Conservation (phyloP, 2,888 invertebrate genomes). For the Galeruca laticollis region DNA sequence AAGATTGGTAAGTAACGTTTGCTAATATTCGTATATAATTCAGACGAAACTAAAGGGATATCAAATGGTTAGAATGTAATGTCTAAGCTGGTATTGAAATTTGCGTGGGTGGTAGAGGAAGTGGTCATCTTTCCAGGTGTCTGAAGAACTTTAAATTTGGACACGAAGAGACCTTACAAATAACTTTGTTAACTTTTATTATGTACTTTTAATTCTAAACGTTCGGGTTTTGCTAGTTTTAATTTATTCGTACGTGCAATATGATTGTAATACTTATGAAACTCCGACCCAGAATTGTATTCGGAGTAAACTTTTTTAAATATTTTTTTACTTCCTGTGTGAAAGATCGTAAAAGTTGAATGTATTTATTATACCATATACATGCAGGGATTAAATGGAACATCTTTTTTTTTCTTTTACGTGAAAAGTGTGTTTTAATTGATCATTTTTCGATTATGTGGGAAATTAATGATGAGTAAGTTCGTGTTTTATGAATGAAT, state of each 20-base stretch:
- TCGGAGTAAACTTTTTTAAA: not conserved
- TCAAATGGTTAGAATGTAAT: not conserved
- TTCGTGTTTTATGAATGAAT: not conserved
- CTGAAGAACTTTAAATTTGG: conserved; percentile 20
- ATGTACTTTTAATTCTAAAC: not conserved
- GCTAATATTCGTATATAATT: no score
- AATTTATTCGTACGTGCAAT: not conserved
- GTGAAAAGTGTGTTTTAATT: no score
- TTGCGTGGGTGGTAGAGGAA: conserved; percentile 21
- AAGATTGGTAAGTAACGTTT: conserved; percentile 84
- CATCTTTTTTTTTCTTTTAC: no score
- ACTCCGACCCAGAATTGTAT: not conserved
- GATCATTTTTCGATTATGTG: no score
- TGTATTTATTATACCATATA: no score
- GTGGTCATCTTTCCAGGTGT: conserved; percentile 22
- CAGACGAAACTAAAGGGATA: not conserved
- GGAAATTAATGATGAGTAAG: not conserved
- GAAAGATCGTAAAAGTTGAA: not conserved
- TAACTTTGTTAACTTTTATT: not conserved
- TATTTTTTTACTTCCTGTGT: not conserved
- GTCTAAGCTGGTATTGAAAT: conserved; percentile 21
- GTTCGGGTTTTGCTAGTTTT: not conserved
- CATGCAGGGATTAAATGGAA: no score
- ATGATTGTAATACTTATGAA: not conserved
- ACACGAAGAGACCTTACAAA: not conserved